Evolutionary conservation across 2,113 vertebrate genomes (phyloP).

Genomic region (Pangasianodon gigas): DNA sequence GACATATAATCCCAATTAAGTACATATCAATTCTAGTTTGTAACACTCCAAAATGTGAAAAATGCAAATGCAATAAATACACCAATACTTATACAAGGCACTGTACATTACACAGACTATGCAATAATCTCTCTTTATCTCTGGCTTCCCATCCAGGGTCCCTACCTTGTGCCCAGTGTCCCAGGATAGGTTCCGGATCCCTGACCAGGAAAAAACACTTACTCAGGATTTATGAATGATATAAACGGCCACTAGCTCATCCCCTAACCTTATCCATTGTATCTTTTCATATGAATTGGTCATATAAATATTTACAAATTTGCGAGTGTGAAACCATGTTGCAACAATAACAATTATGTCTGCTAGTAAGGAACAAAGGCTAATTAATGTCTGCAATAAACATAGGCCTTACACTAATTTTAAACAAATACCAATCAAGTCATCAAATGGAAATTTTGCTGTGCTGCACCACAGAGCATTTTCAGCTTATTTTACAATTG

Average conservation of each 20-base stretch:
- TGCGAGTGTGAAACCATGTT: not conserved
- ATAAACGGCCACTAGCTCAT: not conserved
- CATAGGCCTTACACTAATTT: not conserved
- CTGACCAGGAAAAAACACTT: not conserved
- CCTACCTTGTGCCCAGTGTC: not conserved
- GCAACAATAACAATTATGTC: not conserved
- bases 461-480: not conserved
- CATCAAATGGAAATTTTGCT: not conserved
- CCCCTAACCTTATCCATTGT: not conserved
- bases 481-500: slow-evolving; percentile 18
- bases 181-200: not conserved
- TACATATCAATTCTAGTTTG: not conserved
- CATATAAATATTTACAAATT: not conserved
- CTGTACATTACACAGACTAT: not conserved
- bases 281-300: not conserved
- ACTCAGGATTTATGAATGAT: not conserved
- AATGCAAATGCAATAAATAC: not conserved
- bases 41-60: not conserved
- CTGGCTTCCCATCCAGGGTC: not conserved
- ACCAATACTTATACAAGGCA: not conserved
- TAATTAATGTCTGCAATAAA: slow-evolving; percentile 7
- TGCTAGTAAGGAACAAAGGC: not conserved
- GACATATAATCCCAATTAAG: not conserved
- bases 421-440: not conserved
- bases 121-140: not conserved